Base-by-base conservation (phyloP, 2,888 invertebrate genomes). In the Eueremaeus valkanovi region DNA sequence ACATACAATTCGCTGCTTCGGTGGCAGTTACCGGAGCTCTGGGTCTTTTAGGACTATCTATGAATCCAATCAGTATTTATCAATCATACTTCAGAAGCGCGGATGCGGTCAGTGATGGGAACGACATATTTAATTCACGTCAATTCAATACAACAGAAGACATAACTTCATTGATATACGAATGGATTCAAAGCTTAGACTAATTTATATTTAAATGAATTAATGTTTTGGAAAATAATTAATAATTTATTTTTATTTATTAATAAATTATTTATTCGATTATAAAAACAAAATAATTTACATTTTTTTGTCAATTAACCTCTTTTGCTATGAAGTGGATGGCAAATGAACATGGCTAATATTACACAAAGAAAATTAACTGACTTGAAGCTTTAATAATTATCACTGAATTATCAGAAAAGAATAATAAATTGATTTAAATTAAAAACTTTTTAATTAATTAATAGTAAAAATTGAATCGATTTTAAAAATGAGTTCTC, bases 121-220 rank as follows among this genome's bases (percentile, higher is more conserved):
- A 55, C 27, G 13, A 55, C 1, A 21, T 55, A 55, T 55, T 9
- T 24, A 8, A 55, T 36, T 36, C 36, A 36, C 36, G 55, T 13
- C 55, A 55, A 55, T 8, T 24, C 1, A 27, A 55, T 2, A 21
- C 21, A 6, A 27, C 24, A 21, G 55, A 55, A 11, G 55, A 55
- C 11, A 13, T 21, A 13, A 3, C 68, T 27, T 73, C 73, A 11
- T 18, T 13, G 21, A 51, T 66, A 24, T 66, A 73, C n/a, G 8
- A 33, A 1, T 61, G 61, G 61, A 61, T 61, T 31, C 31, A 61
- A 33, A 61, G 61, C n/a, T 61, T 61, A 61, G 31, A 61, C 1
- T 61, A 31, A 33, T 58, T 58, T 58, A n/a, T n/a, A n/a, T 13
- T 13, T 49, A n/a, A 8, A 21, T 24, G 21, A 24, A 55, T 55